Base-by-base conservation (phyloP, 2,113 vertebrate genomes). In the Nipponia nippon region DNA sequence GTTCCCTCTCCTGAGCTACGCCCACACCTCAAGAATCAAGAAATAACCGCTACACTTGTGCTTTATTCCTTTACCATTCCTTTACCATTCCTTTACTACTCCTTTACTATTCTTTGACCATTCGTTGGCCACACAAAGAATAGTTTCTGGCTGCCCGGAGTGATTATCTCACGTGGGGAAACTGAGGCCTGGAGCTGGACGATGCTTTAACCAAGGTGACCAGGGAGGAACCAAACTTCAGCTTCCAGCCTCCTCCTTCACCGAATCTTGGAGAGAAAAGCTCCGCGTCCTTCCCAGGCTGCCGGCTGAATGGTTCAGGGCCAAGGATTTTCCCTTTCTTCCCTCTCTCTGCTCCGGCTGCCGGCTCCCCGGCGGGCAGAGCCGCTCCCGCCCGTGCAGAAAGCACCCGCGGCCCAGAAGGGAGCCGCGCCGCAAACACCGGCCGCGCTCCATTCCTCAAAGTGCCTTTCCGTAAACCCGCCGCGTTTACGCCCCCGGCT, bases 401-500 rank as follows among this genome's bases (percentile, higher is more conserved):
- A 65, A 42, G 32, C 66, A 20, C 47, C 67, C 32, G 46, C 1
- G 1, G 71, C 67, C 29, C 82, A 6, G 40, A 56, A 30, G 34
- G 56, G 61, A 75, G 10, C 6, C 2, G 2, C 9, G 0, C 10
- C 13, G 49, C 25, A 17, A 65, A 25, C 5, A 9, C 5, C 7
- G 13, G 21, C 18, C 29, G 19, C 5, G 3, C 7, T 25, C 44
- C 2, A 0, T 15, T 70, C 46, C 58, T 10, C 0, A 23, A 65
- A 69, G 5, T 32, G 27, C 49, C 27, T 73, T 66, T 77, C 20
- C 75, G 53, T 67, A 63, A 91, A 88, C 13, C 34, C 65, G 13
- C 3, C 0, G 9, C 10, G 32, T 34, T 83, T 26, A 30, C 56
- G 44, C 36, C 46, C 76, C 61, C 58, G 9, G 34, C 49, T n/a